Evolutionary conservation across 30 jellyfish, hydroid and myxozoan species (phyloP), one percentile per base, ranked within the genome.

Genomic region (Cassiopea andromeda): DNA sequence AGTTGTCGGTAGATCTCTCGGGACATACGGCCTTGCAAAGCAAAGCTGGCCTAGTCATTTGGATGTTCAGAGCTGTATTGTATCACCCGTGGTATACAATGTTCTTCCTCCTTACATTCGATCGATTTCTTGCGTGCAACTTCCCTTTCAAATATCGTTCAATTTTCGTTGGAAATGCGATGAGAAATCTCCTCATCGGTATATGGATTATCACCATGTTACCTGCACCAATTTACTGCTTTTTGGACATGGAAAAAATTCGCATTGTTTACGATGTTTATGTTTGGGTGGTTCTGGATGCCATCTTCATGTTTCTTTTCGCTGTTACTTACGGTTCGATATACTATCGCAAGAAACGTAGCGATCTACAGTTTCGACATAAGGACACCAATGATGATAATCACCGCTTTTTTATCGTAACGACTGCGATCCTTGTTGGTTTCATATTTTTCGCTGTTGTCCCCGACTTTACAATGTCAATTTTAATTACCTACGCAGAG

Each of bases 11-110:
- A 3, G 90, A 81, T 1, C 19, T 48, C 2, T 48, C 86, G 44
- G 80, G 82, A 67, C 82, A 67, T 66, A 46, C 9, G 1, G 54
- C 82, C n/a, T 69, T 50, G 46, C 60, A 81, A 3, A 81, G 82
- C 68, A 64, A 44, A 64, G 44, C 81, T 6, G 80, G 80, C 45
- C 48, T 67, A 48, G 73, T 81, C 10, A 19, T 81, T 15, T 81
- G 90, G 90, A 81, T 70, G 75, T 2, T 48, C 69, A 44, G 90
- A 69, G 90, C 90, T 13, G 90, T 69, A 16, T n/a, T 81, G 14
- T 66, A 81, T 49, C 90, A 81, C 67, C 80, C 80, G n/a, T 81
- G 90, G 90, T 81, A 81, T 81, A 47, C 90, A 48, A 81, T 66
- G 82, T 70, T 43, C 73, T 66, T 64, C 67, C 44, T 81, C 46